These are phyloP conservation scores for Elegia similella DNA, from an alignment of 2,888 invertebrate species.

Conservation along the genomic window DNA sequence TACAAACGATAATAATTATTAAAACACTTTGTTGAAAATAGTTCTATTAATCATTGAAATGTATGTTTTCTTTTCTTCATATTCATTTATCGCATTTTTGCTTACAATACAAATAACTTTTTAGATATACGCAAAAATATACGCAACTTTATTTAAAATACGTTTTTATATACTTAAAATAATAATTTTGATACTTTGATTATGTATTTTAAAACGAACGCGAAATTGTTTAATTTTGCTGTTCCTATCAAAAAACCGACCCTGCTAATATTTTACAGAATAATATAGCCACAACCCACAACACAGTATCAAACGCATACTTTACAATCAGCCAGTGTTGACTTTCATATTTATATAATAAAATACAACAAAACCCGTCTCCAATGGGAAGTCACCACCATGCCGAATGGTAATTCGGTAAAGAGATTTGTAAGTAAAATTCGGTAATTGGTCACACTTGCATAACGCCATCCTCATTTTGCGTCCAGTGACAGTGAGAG, in stretches of 20 bases:
- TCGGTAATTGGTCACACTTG: conserved; percentile 31
- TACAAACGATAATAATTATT: background rate
- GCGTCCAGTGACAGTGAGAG: conserved; percentile 64
- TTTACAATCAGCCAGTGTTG: background rate
- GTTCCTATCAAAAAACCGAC: no score
- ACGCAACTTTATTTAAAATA: no score
- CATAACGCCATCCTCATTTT: conserved; percentile 33
- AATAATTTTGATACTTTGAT: no score
- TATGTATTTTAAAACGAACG: no score
- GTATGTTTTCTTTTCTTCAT: no score
- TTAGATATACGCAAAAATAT: no score
- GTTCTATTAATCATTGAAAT: background rate
- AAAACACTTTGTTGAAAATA: background rate
- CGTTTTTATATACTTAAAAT: no score
- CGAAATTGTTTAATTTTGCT: no score
- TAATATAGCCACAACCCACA: background rate
- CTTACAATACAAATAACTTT: no score
- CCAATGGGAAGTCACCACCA: conserved; percentile 19
- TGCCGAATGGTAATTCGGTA: conserved; percentile 8
- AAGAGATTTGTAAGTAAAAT: conserved; percentile 24
- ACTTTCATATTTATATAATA: background rate
- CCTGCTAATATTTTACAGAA: no score
- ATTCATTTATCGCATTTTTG: no score
- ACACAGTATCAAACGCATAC: background rate
- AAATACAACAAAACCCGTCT: conserved; percentile 5